Evolutionary conservation across 2,797 vertebrate genomes (phyloP).

Genomic region (Typhlichthys eigenmanni): DNA sequence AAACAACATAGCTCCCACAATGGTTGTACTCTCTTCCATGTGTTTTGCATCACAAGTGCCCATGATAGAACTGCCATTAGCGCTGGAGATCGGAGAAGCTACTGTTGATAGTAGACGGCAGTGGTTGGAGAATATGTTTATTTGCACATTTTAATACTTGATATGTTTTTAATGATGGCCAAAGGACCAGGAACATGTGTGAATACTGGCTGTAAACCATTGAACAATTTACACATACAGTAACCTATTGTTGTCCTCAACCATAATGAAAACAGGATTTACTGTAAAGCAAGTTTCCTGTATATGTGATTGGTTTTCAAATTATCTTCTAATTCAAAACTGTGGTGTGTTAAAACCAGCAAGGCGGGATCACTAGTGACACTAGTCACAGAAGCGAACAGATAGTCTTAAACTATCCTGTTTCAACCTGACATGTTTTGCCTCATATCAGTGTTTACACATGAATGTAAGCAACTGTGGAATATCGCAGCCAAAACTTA

Average conservation of each 20-base stretch:
- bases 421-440: conserved; percentile 53
- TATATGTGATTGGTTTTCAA: conserved; percentile 16
- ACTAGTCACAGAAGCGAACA: conserved; percentile 32
- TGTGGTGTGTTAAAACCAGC: conserved; percentile 52
- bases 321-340: conserved; percentile 30
- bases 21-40: conserved; percentile 48
- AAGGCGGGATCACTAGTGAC: conserved; percentile 24
- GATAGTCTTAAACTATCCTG: conserved; percentile 28
- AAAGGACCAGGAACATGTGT: conserved; percentile 34
- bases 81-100: conserved; percentile 18
- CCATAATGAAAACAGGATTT: conserved; percentile 52
- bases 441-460: conserved; percentile 76
- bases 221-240: not conserved
- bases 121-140: conserved; percentile 21
- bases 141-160: conserved; percentile 52
- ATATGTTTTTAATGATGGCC: conserved; percentile 21
- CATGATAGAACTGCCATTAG: conserved; percentile 58
- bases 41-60: conserved; percentile 76
- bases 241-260: conserved; percentile 31
- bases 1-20: conserved; percentile 55
- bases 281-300: conserved; percentile 25
- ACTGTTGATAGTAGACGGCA: conserved; percentile 4
- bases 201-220: not conserved
- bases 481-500: conserved; percentile 66
- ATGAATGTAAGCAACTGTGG: conserved; percentile 75